phyloP scores from a whole-genome alignment of 2,888 invertebrate species.

The Dorcus parallelipipedus region DNA sequence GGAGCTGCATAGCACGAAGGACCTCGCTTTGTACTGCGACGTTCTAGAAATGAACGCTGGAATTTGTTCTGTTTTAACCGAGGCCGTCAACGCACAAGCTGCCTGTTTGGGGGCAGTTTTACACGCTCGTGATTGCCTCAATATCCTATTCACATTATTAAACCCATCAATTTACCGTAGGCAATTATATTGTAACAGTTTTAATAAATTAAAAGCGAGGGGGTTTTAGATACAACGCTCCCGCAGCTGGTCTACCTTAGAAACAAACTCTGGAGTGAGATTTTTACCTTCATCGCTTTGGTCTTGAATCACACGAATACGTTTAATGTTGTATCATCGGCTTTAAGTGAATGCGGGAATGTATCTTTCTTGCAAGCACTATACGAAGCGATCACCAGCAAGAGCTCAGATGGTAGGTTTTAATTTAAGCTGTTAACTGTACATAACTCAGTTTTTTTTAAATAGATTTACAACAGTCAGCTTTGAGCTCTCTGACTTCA shows the following conservation, averaged over 20 bases:
- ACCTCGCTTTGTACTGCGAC: slow-evolving; percentile 48
- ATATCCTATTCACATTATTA: slow-evolving; percentile 46
- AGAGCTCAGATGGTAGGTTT: slow-evolving; percentile 35
- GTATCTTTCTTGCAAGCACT: slow-evolving; percentile 40
- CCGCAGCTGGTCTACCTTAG: slow-evolving; percentile 48
- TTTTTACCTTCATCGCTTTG: slow-evolving; percentile 49
- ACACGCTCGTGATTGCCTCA: slow-evolving; percentile 51
- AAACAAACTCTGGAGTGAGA: slow-evolving; percentile 51
- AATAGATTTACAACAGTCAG: slow-evolving; percentile 33
- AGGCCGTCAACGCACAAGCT: slow-evolving; percentile 43
- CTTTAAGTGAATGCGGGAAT: slow-evolving; percentile 28
- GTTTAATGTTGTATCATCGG: slow-evolving; percentile 16
- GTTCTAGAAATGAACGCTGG: slow-evolving; percentile 53
- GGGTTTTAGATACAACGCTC: slow-evolving; percentile 40
- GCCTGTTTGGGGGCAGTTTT: slow-evolving; percentile 46
- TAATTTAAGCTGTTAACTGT: neutral
- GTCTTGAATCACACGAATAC: slow-evolving; percentile 31
- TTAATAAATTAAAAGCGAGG: neutral
- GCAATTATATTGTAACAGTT: slow-evolving; percentile 28
- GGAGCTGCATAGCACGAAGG: slow-evolving; percentile 40
- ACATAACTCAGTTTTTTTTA: slow-evolving; percentile 5
- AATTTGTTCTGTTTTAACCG: slow-evolving; percentile 49
- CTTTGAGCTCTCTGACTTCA: slow-evolving; percentile 31
- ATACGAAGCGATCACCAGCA: slow-evolving; percentile 40
- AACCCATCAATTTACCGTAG: slow-evolving; percentile 49